Evolutionary conservation across 2,888 invertebrate genomes (phyloP).

Genomic region (Mesopsocus fuscifrons): DNA sequence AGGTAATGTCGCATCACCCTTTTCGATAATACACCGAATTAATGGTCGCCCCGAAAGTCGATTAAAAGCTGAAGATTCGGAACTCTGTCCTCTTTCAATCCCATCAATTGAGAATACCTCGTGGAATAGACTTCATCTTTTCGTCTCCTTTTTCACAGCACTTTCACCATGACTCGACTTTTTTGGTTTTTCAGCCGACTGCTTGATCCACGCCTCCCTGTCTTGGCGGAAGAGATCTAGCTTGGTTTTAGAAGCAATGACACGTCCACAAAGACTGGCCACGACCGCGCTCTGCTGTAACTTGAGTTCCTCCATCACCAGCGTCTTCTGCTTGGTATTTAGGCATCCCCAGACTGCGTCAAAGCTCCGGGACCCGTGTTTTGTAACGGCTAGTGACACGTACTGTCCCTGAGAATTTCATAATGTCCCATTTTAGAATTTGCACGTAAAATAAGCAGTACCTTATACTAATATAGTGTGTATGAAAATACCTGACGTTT

Average conservation of each 20-base stretch:
- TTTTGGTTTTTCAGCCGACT: not conserved
- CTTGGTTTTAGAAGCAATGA: not conserved
- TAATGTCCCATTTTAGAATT: slow-evolving; percentile 3
- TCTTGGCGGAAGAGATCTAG: not conserved
- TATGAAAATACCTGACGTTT: no score
- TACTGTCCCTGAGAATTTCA: slow-evolving; percentile 34
- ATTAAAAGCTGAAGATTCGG: not conserved
- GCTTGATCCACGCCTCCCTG: not conserved
- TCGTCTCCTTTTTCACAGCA: no score
- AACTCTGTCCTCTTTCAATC: not conserved
- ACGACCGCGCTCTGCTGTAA: not conserved
- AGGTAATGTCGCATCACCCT: no score
- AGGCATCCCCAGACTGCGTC: slow-evolving; percentile 50
- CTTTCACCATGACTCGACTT: no score
- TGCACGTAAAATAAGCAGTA: not conserved
- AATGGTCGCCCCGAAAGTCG: not conserved
- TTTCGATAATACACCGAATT: no score
- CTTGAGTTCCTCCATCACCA: slow-evolving; percentile 5
- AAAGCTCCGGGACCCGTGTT: slow-evolving; percentile 56
- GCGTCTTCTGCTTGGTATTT: slow-evolving; percentile 25
- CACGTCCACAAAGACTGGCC: not conserved
- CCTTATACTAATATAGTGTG: no score
- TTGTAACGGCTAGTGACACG: slow-evolving; percentile 44
- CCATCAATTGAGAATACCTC: not conserved
- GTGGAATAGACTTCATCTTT: no score